phyloP scores from a whole-genome alignment of 2,113 vertebrate species.

The Lonchura striata region DNA sequence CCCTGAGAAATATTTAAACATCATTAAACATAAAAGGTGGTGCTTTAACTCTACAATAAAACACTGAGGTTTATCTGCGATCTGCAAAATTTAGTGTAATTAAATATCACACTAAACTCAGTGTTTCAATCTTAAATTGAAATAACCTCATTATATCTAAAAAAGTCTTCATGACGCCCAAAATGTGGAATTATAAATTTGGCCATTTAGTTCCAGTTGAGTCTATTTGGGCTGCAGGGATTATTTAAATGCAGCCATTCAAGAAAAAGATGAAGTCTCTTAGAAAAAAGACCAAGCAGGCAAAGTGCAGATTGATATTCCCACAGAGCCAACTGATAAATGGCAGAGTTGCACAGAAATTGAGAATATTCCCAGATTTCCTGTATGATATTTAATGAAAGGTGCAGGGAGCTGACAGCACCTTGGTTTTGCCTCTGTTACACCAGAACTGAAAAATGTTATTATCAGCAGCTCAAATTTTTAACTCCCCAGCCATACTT shows the following conservation, averaged over 20 bases:
- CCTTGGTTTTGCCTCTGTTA: not conserved
- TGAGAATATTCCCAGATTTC: not conserved
- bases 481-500: not conserved
- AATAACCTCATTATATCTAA: not conserved
- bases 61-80: not conserved
- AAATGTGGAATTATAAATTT: not conserved
- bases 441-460: not conserved
- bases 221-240: not conserved
- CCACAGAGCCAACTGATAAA: not conserved
- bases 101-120: not conserved
- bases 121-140: not conserved
- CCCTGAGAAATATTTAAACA: not conserved
- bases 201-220: not conserved
- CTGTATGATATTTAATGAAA: not conserved
- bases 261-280: not conserved
- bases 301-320: not conserved
- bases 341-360: not conserved
- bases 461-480: not conserved
- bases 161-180: not conserved
- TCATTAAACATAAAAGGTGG: not conserved
- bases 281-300: not conserved
- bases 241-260: not conserved
- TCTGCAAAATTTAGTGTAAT: not conserved
- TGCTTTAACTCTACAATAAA: not conserved
- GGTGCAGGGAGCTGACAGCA: not conserved